Conservation (phyloP, 2,797 vertebrate genomes). For the Tokudaia tokunoshimensis region DNA sequence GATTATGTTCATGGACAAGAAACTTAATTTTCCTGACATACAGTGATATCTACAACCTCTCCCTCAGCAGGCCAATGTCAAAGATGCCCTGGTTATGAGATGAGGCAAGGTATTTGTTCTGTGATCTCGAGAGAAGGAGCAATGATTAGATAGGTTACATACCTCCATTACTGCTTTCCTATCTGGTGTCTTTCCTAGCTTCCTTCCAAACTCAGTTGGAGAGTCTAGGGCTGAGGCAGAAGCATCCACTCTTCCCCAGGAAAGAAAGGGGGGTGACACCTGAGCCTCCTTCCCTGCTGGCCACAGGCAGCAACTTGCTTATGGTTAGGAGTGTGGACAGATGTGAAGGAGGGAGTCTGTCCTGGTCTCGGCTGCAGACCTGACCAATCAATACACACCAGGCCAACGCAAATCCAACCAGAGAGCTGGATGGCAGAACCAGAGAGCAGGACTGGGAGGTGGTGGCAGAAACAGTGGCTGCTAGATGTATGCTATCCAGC, state of each 20-base stretch:
- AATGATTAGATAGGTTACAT: background rate
- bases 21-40: background rate
- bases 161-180: constrained; percentile 65
- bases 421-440: background rate
- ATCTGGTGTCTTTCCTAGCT: background rate
- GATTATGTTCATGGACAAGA: background rate
- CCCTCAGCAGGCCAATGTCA: background rate
- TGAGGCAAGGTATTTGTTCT: background rate
- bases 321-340: constrained; percentile 72
- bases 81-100: background rate
- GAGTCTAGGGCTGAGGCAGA: background rate
- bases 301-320: constrained; percentile 13
- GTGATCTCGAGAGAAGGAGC: background rate
- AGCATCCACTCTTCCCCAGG: background rate
- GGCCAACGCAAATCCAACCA: constrained; percentile 25
- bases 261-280: background rate
- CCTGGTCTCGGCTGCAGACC: constrained; percentile 15
- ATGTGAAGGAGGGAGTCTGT: constrained; percentile 73
- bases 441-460: background rate
- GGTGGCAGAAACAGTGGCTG: background rate
- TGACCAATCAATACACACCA: constrained; percentile 73
- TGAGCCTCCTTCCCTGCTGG: background rate
- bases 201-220: background rate
- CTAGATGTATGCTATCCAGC: background rate
- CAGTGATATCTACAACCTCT: background rate